A percentile compares a stretch with the other conserved stretches of the same genome.
phyloP scores from a whole-genome alignment of 2,113 vertebrate species.

The Abramis brama region DNA sequence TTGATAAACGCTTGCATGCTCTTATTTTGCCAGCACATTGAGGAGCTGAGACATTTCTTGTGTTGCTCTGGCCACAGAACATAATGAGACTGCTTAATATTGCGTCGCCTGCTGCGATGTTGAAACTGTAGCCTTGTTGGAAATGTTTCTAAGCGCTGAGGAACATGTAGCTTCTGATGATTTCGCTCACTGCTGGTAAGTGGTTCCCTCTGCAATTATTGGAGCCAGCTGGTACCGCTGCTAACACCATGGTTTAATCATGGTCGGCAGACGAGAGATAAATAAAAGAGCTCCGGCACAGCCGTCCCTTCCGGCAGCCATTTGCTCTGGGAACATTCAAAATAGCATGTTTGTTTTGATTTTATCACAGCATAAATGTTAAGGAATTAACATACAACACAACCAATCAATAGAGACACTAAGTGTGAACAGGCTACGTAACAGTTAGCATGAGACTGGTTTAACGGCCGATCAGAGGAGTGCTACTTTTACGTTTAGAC shows the following conservation, averaged over 20 bases:
- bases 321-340: background rate
- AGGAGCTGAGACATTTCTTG: too few relatives aligned
- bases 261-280: constrained; percentile 29
- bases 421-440: constrained; percentile 22
- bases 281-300: constrained; percentile 14
- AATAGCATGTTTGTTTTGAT: constrained; percentile 24
- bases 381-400: background rate
- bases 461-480: constrained; percentile 36
- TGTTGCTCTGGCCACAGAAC: constrained; percentile 5
- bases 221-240: constrained; percentile 48
- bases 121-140: constrained; percentile 44
- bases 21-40: too few relatives aligned
- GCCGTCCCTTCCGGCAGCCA: background rate
- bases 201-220: constrained; percentile 53
- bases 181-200: constrained; percentile 48
- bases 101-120: constrained; percentile 40
- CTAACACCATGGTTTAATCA: constrained; percentile 43
- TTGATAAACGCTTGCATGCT: background rate
- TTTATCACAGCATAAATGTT: background rate
- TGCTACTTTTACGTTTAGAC: constrained; percentile 56
- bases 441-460: constrained; percentile 27
- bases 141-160: constrained; percentile 51
- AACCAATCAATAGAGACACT: background rate
- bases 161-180: constrained; percentile 49
- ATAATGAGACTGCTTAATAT: constrained; percentile 54